Conservation (phyloP, 2,113 vertebrate species). For the Salvelinus sp. region DNA sequence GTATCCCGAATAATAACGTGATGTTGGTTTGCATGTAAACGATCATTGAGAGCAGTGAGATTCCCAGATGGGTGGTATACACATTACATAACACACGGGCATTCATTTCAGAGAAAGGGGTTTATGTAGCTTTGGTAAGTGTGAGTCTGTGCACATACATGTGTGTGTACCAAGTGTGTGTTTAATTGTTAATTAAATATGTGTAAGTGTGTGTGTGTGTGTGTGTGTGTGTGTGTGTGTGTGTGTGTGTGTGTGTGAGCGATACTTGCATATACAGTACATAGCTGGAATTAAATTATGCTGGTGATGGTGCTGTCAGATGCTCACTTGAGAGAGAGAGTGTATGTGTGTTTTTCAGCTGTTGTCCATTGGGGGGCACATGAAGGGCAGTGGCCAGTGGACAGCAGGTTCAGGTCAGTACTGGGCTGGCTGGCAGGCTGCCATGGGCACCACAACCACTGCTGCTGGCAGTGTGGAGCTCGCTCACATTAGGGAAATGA, state of each 20-base stretch:
- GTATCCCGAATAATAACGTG: too few relatives aligned
- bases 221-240: too few relatives aligned
- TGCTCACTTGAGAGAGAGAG: background rate
- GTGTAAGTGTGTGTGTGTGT: background rate
- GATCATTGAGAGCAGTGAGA: background rate
- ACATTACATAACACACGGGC: background rate
- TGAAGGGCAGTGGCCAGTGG: background rate
- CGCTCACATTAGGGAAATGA: constrained; percentile 38
- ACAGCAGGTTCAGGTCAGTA: background rate
- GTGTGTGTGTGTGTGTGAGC: background rate
- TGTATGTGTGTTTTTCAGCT: constrained; percentile 1
- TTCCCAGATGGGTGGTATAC: constrained; percentile 10
- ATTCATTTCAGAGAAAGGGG: background rate
- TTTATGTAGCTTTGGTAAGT: background rate
- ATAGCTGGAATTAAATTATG: too few relatives aligned
- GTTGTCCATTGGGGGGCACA: background rate
- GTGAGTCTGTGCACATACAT: background rate
- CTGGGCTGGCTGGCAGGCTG: background rate
- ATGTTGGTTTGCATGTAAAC: constrained; percentile 23
- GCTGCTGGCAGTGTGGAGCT: constrained; percentile 14
- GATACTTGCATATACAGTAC: background rate
- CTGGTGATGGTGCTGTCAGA: too few relatives aligned
- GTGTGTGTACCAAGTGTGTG: background rate
- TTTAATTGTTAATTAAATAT: too few relatives aligned
- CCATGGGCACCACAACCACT: background rate